Conservation (phyloP, 2,888 invertebrate genomes). For the Drosophila quinaria region DNA sequence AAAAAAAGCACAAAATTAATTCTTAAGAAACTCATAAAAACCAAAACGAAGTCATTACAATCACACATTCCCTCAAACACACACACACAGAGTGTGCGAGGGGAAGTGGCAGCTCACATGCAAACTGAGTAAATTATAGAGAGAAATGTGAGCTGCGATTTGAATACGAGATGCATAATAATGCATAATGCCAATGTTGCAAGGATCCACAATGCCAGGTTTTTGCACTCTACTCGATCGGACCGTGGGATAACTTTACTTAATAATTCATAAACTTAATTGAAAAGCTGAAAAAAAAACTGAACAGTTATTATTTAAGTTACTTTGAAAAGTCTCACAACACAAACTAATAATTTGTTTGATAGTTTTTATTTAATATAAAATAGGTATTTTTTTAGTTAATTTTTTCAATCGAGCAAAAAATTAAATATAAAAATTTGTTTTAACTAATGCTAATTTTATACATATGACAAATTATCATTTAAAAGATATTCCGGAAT, state of each 20-base stretch:
- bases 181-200: conserved; percentile 13
- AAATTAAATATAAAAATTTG: no score
- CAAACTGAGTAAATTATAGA: conserved; percentile 32
- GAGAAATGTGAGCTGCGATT: conserved; percentile 48
- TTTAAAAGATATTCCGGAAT: neutral
- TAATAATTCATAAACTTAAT: neutral
- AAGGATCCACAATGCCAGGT: conserved; percentile 17
- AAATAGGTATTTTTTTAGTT: no score
- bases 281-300: neutral
- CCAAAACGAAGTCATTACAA: conserved; percentile 74
- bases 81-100: conserved; percentile 43
- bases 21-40: conserved; percentile 76
- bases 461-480: no score
- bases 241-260: conserved; percentile 9
- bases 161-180: conserved; percentile 61
- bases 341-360: no score
- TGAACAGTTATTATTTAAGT: no score
- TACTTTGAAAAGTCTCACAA: no score
- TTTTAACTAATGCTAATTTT: no score
- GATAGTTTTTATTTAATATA: no score
- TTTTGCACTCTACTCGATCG: conserved; percentile 7
- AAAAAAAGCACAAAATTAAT: conserved; percentile 55
- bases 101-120: conserved; percentile 17
- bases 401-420: no score
- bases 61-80: conserved; percentile 66